phyloP scores from a whole-genome alignment of 2,888 invertebrate genomes.

The Drosophila pseudotalamancana region DNA sequence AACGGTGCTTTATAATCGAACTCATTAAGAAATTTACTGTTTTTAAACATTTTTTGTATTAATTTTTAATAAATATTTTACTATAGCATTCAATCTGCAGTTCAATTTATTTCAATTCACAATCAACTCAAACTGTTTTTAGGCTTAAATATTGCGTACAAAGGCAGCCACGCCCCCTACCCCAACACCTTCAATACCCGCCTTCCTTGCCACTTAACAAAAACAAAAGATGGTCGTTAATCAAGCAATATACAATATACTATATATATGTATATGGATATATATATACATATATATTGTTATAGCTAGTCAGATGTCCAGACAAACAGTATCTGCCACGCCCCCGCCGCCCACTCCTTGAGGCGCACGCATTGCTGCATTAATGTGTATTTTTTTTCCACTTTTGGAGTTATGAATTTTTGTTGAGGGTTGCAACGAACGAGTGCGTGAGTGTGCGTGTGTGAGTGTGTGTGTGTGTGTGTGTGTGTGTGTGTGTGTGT shows the following conservation, averaged over 20 bases:
- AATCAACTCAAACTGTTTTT: background rate
- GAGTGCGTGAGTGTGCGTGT: conserved; percentile 7
- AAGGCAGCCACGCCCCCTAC: background rate
- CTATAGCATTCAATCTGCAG: background rate
- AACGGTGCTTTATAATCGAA: too few relatives aligned
- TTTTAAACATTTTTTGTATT: too few relatives aligned
- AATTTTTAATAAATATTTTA: background rate
- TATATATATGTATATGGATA: too few relatives aligned
- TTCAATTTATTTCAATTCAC: background rate
- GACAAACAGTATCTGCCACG: conserved; percentile 2
- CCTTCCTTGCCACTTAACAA: conserved; percentile 4
- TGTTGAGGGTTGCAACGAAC: conserved; percentile 49
- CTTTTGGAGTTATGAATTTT: conserved; percentile 44
- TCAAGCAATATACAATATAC: too few relatives aligned
- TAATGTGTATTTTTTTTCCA: conserved; percentile 63
- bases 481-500: conserved; percentile 2
- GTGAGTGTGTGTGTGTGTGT: background rate
- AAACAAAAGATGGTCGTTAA: conserved; percentile 52
- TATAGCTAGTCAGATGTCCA: conserved; percentile 5
- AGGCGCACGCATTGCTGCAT: conserved; percentile 65
- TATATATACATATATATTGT: too few relatives aligned
- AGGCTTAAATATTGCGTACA: background rate
- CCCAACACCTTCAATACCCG: background rate
- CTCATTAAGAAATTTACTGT: too few relatives aligned
- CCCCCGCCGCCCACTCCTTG: conserved; percentile 3